Evolutionary conservation across 2,888 invertebrate species (phyloP).

Genomic region (Diplolepis rosae): DNA sequence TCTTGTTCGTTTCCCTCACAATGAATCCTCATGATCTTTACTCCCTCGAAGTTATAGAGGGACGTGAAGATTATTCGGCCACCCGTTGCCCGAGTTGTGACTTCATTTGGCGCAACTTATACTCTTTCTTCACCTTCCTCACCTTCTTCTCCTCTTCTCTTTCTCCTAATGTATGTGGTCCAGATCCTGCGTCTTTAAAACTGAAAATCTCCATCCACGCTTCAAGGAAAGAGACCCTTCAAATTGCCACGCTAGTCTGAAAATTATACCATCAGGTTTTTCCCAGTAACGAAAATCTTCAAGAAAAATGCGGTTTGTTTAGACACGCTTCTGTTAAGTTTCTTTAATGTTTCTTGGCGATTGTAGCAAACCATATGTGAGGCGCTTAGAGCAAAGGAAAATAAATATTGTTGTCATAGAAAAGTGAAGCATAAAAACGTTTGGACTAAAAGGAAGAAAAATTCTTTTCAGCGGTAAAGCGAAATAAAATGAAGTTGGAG

Average conservation of each 20-base stretch:
- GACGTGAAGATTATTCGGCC: constrained; percentile 63
- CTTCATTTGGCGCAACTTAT: constrained; percentile 67
- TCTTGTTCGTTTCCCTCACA: constrained; percentile 61
- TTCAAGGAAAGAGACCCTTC: constrained; percentile 15
- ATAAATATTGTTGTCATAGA: too few species aligned
- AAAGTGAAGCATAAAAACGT: too few species aligned
- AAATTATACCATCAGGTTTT: background rate
- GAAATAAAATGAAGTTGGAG: too few species aligned
- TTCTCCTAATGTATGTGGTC: constrained; percentile 14
- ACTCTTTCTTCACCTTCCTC: constrained; percentile 32
- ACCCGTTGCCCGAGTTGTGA: constrained; percentile 72
- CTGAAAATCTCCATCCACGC: constrained; percentile 9
- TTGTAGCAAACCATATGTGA: background rate
- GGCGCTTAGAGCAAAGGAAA: too few species aligned
- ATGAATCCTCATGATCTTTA: constrained; percentile 66
- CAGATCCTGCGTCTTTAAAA: constrained; percentile 7
- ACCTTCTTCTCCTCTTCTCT: constrained; percentile 30
- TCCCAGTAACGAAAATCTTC: background rate
- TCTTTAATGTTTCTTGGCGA: background rate
- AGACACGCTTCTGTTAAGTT: constrained; percentile 20
- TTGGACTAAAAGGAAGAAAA: too few species aligned
- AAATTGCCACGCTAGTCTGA: constrained; percentile 20
- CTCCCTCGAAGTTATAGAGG: constrained; percentile 45
- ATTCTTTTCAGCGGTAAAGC: too few species aligned
- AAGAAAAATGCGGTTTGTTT: background rate